These are phyloP conservation scores for Macquaria ambigua DNA, from an alignment of 2,113 vertebrate genomes.

Conservation along the genomic window DNA sequence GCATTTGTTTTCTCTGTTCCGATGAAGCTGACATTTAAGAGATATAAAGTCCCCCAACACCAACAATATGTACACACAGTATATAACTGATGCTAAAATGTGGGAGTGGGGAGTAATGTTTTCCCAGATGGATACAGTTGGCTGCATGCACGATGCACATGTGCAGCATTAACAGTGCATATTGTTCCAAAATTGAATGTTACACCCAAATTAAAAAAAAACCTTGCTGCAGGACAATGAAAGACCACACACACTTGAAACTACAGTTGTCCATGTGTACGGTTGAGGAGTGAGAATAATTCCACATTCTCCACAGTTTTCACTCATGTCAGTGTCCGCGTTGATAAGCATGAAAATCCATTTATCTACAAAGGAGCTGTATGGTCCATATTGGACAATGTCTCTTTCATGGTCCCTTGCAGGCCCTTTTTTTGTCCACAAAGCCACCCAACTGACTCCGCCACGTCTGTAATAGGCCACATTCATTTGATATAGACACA, in stretches of 20 bases:
- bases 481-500: constrained; percentile 79
- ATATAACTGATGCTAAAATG: not conserved
- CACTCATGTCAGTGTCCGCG: constrained; percentile 77
- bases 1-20: not conserved
- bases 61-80: not conserved
- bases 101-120: not conserved
- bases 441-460: constrained; percentile 78
- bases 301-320: constrained; percentile 83
- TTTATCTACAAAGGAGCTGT: constrained; percentile 81
- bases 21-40: not conserved
- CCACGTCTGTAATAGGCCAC: constrained; percentile 70
- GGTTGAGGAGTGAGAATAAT: constrained; percentile 69
- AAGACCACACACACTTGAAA: constrained; percentile 76
- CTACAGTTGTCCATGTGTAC: constrained; percentile 66
- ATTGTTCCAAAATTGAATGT: constrained; percentile 41
- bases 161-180: constrained; percentile 18
- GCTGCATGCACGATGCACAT: not conserved
- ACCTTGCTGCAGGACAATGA: constrained; percentile 56
- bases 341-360: constrained; percentile 83
- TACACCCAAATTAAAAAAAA: constrained; percentile 11
- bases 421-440: constrained; percentile 66
- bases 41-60: not conserved
- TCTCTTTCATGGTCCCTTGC: constrained; percentile 79
- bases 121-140: not conserved
- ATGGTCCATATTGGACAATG: constrained; percentile 77